Percentiles rank a stretch among this genome's conserved stretches.
phyloP scores from a whole-genome alignment of 2,888 invertebrate species.

The Leptogaster cylindrica region DNA sequence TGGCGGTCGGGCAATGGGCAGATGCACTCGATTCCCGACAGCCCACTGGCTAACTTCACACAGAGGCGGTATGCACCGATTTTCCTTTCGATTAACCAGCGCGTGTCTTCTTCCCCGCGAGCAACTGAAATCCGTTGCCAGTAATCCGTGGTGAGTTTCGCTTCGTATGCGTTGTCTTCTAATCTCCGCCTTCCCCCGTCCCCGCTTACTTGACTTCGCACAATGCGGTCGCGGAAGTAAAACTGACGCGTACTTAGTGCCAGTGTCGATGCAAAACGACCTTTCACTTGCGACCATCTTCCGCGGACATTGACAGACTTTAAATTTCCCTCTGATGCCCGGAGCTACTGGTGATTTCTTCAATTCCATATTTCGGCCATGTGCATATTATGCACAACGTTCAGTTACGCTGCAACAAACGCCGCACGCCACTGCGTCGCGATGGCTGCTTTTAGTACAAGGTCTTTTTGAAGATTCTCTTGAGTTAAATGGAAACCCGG shows the following conservation, averaged over 20 bases:
- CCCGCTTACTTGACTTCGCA: neutral
- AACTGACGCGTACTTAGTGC: constrained; percentile 6
- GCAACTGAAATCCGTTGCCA: no score
- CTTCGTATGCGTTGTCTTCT: constrained; percentile 18
- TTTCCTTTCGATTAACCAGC: constrained; percentile 16
- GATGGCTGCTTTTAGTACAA: constrained; percentile 21
- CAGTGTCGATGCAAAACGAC: constrained; percentile 33
- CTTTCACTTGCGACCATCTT: constrained; percentile 30
- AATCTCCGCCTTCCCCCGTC: constrained; percentile 9
- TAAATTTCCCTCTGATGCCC: constrained; percentile 32
- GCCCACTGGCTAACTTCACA: neutral
- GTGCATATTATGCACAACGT: no score
- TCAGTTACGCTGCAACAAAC: constrained; percentile 4
- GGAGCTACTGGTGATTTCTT: no score
- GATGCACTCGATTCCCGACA: constrained; percentile 5
- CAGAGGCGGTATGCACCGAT: neutral
- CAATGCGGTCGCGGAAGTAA: neutral
- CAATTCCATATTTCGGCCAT: no score
- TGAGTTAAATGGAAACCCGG: no score
- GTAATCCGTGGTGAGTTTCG: constrained; percentile 1
- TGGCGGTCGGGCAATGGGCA: constrained; percentile 18
- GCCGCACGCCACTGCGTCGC: no score
- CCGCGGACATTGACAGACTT: constrained; percentile 14
- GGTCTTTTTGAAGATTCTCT: constrained; percentile 18
- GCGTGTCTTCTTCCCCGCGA: neutral